These are phyloP conservation scores for Pangasius sanitwongsei DNA, from an alignment of 2,797 vertebrate genomes.

Conservation along the genomic window DNA sequence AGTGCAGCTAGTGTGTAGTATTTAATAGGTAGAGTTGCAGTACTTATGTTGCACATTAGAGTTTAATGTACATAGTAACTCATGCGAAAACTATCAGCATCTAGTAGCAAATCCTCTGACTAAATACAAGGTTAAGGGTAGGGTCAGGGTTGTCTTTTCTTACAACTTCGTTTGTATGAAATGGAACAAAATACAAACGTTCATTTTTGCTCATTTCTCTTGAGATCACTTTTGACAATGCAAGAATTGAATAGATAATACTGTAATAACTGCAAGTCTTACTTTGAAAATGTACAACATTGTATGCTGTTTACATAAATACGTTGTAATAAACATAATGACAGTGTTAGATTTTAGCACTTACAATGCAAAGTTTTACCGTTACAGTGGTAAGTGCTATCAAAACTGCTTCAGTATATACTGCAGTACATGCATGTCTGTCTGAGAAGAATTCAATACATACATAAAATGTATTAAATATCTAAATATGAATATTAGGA, in stretches of 20 bases:
- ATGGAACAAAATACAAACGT: neutral
- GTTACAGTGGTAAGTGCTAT: neutral
- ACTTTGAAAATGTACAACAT: neutral
- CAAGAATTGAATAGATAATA: neutral
- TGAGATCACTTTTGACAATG: neutral
- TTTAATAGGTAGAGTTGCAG: slow-evolving; percentile 10
- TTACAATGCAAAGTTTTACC: neutral
- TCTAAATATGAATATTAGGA: neutral
- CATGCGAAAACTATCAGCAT: neutral
- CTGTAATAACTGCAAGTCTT: neutral
- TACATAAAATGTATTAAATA: neutral
- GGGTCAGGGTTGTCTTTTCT: neutral
- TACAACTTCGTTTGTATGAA: neutral
- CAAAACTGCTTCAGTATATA: neutral
- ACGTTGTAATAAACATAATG: neutral
- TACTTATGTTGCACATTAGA: neutral
- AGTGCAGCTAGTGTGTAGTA: neutral
- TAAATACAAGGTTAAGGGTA: neutral
- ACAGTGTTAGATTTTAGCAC: neutral
- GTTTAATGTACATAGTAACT: slow-evolving; percentile 4
- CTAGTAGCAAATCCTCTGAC: neutral
- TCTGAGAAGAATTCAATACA: neutral
- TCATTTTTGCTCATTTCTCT: neutral
- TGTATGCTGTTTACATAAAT: neutral
- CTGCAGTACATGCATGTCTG: neutral